Percentiles rank a stretch among this genome's conserved stretches.
These are phyloP conservation scores for Apus apus DNA, from an alignment of 2,113 vertebrate genomes.

Conservation along the genomic window DNA sequence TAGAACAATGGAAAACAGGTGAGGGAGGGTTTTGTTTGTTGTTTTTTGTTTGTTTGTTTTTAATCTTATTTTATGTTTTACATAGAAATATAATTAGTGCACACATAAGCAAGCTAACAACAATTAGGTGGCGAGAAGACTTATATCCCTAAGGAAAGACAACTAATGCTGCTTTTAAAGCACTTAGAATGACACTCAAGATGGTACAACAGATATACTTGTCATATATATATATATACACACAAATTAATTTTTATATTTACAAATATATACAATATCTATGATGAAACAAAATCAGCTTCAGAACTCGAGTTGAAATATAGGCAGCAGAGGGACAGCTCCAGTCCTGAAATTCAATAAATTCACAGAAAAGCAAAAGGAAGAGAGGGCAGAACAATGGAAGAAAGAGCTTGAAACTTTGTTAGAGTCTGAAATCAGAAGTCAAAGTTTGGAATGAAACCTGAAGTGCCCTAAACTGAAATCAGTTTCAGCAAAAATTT, in stretches of 20 bases:
- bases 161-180: not conserved
- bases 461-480: not conserved
- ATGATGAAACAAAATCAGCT: not conserved
- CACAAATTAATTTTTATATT: too few relatives aligned
- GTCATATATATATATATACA: too few relatives aligned
- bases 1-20: not conserved
- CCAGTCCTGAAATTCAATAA: not conserved
- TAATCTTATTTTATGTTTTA: not conserved
- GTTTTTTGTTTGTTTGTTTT: too few relatives aligned
- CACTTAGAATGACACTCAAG: not conserved
- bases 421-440: not conserved
- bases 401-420: not conserved
- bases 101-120: not conserved
- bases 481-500: not conserved
- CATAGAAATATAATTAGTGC: not conserved
- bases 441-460: not conserved
- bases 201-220: not conserved
- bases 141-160: not conserved
- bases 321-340: not conserved
- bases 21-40: rapidly evolving
- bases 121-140: not conserved
- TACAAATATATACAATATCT: too few relatives aligned
- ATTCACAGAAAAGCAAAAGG: not conserved
- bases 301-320: not conserved
- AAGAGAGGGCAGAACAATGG: too few relatives aligned